Evolutionary conservation across 2,797 vertebrate genomes (phyloP).

Genomic region (Pachyuromys duprasi): DNA sequence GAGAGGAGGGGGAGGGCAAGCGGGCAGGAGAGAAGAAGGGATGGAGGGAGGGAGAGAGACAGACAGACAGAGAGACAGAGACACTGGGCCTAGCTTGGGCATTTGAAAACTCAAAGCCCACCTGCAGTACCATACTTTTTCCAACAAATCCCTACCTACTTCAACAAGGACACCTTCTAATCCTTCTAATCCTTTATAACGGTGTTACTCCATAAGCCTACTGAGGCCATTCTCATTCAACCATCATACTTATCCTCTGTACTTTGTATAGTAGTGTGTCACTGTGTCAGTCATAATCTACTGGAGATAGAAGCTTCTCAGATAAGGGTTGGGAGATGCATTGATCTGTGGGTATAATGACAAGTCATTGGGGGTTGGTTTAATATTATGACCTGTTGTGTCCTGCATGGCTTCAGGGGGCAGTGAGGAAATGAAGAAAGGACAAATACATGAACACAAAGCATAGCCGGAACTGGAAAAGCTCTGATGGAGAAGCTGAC

Average conservation of each 20-base stretch:
- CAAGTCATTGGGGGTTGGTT: neutral
- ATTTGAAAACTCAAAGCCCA: neutral
- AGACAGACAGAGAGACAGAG: neutral
- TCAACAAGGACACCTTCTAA: neutral
- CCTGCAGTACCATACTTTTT: neutral
- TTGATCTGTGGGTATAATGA: neutral
- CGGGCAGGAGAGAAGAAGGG: neutral
- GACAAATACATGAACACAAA: neutral
- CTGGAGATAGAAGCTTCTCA: neutral
- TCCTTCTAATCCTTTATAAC: neutral
- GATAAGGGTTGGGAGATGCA: neutral
- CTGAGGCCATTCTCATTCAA: too few relatives aligned
- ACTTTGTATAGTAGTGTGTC: neutral
- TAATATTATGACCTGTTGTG: neutral
- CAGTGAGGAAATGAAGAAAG: neutral
- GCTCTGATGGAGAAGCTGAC: neutral
- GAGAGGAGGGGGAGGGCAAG: neutral
- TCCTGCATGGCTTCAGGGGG: neutral
- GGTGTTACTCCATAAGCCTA: neutral
- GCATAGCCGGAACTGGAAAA: neutral
- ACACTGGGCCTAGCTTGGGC: neutral
- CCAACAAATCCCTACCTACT: neutral
- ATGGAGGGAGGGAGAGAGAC: neutral
- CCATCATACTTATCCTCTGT: neutral
- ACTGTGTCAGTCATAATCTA: neutral